phyloP scores from a whole-genome alignment of 2,113 vertebrate genomes.

The Catharus bicknelli region DNA sequence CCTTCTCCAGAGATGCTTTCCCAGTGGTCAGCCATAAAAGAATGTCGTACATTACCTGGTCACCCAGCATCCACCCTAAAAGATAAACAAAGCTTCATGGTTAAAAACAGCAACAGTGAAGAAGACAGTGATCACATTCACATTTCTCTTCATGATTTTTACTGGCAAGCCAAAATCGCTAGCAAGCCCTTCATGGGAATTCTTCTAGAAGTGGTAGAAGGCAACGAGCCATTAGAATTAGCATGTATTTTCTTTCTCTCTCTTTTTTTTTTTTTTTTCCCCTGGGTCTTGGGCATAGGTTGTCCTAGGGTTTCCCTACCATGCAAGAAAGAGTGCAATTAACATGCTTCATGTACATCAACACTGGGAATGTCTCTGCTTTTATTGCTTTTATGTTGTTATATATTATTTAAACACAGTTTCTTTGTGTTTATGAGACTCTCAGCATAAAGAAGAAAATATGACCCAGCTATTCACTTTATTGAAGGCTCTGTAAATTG shows the following conservation, averaged over 20 bases:
- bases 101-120: neutral
- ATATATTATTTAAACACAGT: neutral
- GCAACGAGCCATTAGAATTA: neutral
- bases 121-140: neutral
- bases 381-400: neutral
- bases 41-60: neutral
- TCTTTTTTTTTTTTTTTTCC: neutral
- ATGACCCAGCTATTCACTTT: neutral
- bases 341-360: neutral
- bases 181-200: neutral
- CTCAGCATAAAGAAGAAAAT: neutral
- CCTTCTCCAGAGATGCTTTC: neutral
- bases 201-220: neutral
- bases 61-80: neutral
- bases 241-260: accelerated
- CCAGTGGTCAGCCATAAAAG: neutral
- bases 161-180: neutral
- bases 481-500: neutral
- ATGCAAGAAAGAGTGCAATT: neutral
- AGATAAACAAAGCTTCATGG: neutral
- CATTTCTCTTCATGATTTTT: neutral
- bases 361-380: accelerated
- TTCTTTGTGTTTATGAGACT: neutral
- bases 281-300: neutral
- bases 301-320: neutral